These are phyloP conservation scores for Dasysyrphus tricinctus DNA, from an alignment of 2,888 invertebrate species.

Conservation along the genomic window DNA sequence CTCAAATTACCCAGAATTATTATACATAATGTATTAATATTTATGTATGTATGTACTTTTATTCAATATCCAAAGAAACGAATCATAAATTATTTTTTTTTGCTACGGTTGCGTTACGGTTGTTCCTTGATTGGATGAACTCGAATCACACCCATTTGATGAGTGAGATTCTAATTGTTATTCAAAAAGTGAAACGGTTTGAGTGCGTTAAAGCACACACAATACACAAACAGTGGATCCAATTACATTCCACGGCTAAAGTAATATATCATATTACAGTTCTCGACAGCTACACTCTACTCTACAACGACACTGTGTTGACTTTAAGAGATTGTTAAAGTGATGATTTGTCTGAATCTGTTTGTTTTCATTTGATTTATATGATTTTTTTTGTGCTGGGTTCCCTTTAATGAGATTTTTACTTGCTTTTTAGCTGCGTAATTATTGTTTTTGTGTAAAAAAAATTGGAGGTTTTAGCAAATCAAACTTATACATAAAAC, in stretches of 20 bases:
- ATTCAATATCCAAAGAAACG: neutral
- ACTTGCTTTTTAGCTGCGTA: too few species aligned
- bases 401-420: neutral
- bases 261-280: neutral
- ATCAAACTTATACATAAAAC: too few species aligned
- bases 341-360: conserved; percentile 1
- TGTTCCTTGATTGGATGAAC: conserved; percentile 13
- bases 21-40: neutral
- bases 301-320: conserved; percentile 8
- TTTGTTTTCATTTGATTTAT: conserved; percentile 5
- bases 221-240: neutral
- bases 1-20: neutral
- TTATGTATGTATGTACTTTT: too few species aligned
- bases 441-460: too few species aligned
- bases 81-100: neutral
- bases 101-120: neutral
- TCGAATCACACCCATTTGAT: conserved; percentile 15
- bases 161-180: conserved; percentile 28
- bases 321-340: neutral
- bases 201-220: neutral
- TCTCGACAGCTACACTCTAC: neutral
- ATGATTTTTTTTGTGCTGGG: neutral
- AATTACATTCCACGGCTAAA: conserved; percentile 19
- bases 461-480: too few species aligned
- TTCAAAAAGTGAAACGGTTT: conserved; percentile 13